Evolutionary conservation across 2,113 vertebrate genomes (phyloP).

Genomic region (Uria aalge): DNA sequence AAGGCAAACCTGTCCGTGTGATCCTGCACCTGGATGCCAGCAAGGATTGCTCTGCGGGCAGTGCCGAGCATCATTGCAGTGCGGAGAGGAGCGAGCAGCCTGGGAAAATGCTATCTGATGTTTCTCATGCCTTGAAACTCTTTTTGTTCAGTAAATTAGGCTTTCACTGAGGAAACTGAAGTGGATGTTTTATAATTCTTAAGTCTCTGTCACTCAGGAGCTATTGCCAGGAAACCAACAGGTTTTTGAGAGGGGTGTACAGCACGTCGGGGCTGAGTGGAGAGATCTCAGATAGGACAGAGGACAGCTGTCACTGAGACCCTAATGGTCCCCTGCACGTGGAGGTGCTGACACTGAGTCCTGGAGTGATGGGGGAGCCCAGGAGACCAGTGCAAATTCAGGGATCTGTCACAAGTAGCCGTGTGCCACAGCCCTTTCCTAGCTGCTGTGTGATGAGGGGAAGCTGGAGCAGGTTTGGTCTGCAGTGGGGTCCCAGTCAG

Average conservation of each 20-base stretch:
- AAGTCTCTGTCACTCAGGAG: neutral
- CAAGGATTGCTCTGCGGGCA: neutral
- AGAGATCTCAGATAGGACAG: neutral
- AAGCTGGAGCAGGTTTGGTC: neutral
- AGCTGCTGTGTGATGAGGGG: neutral
- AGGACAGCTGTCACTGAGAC: neutral
- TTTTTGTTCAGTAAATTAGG: neutral
- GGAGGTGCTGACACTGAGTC: neutral
- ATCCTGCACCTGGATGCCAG: neutral
- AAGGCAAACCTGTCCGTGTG: neutral
- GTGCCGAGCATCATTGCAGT: neutral
- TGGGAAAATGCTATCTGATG: neutral
- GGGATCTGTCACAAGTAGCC: neutral
- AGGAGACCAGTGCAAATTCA: neutral
- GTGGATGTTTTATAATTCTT: neutral
- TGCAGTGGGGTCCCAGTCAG: neutral
- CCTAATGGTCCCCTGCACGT: accelerated
- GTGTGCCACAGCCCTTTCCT: accelerated
- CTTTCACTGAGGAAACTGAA: neutral
- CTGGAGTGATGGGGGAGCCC: neutral
- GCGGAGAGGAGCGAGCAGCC: neutral
- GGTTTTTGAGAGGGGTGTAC: neutral
- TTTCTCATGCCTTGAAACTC: neutral
- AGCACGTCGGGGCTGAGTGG: neutral
- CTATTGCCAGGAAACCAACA: neutral